Evolutionary conservation across 2,888 invertebrate genomes (phyloP), one percentile per base, ranked within the genome.

Genomic region (Diaperis boleti): DNA sequence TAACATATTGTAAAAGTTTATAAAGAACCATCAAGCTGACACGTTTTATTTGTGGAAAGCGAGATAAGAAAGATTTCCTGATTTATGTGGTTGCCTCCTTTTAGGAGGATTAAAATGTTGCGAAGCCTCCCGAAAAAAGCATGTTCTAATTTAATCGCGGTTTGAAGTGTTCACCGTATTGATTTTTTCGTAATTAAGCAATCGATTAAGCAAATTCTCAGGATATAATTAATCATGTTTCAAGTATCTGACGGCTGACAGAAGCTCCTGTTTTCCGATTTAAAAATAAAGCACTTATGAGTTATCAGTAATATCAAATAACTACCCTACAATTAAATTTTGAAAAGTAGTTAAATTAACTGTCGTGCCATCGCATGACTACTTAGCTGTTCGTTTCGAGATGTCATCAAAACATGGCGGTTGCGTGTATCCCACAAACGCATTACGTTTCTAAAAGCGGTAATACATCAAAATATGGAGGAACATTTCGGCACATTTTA

Each of bases 1-100:
- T 49, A 49, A 49, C 49, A 49, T 49, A 49, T 49, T 49, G 35
- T 49, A 10, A 49, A 49, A 49, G 49, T 49, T 49, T 49, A 18
- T 33, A 49, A 49, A 42, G 18, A 22, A 18, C 33, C 17, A 15
- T 8, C 18, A 49, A 10, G 31, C 29, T 49, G 35, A 31, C 49
- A 49, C 17, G 35, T 49, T 49, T 47, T 47, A 47, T 49, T 42
- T 42, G 10, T n/a, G n/a, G 15, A 39, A 39, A 39, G 6, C 7
- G 15, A 13, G 39, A 39, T 39, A 17, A 39, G 39, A 35, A 35
- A 10, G 17, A 15, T 17, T 11, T 39, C 13, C 17, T 39, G 39
- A 39, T 39, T 39, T 39, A 39, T 39, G 17, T 39, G 33, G 33
- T 33, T 33, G 33, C 13, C 11, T 33, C 33, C 33, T 33, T 39